Evolutionary conservation across 1,140 invertebrate species (phyloP), one percentile per base, ranked within the genome.

Genomic region (Radopholus similis): DNA sequence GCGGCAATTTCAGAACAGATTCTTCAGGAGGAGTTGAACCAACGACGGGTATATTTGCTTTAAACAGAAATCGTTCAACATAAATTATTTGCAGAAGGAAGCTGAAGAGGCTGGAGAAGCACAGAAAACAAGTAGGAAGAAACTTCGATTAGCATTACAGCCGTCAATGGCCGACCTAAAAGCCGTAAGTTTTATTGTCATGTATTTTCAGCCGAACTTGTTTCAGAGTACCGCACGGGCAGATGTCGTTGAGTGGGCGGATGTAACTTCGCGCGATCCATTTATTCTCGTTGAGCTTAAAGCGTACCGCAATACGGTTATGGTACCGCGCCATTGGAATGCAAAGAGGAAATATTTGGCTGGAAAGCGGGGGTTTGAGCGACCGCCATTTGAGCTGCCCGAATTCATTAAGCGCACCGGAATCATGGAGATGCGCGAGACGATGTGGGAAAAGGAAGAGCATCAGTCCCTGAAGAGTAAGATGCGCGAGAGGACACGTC

Each of bases 191-290:
- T 65, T 58, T 60, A 5, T 59, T 75, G 21, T 42, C 35, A n/a
- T n/a, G n/a, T 4, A 40, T 23, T 30, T 4, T 71, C n/a, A 26
- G 13, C 18, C 1, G 59, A n/a, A 55, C 11, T 64, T n/a, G n/a
- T 53, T 78, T 73, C 42, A 78, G 76, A 73, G 58, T n/a, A 82
- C 78, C 15, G 18, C 56, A 35, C 76, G 95, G 54, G 95, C 96
- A 0, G 96, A 99, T 86, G 92, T 99, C 13, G 96, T 99, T 1
- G 96, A 99, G 86, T 98, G 98, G 95, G 95, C 98, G 81, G 96
- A 99, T 85, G 95, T 98, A 0, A 99, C 95, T 0, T 93, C 95
- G 0, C 86, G 91, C 55, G 96, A 99, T 86, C 96, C 96, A 0
- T 91, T 92, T 78, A 85, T 99, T 5, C 85, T 99, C 2, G 92